These are phyloP conservation scores for Homarus americanus DNA, from an alignment of 1,140 invertebrate species.

Conservation along the genomic window DNA sequence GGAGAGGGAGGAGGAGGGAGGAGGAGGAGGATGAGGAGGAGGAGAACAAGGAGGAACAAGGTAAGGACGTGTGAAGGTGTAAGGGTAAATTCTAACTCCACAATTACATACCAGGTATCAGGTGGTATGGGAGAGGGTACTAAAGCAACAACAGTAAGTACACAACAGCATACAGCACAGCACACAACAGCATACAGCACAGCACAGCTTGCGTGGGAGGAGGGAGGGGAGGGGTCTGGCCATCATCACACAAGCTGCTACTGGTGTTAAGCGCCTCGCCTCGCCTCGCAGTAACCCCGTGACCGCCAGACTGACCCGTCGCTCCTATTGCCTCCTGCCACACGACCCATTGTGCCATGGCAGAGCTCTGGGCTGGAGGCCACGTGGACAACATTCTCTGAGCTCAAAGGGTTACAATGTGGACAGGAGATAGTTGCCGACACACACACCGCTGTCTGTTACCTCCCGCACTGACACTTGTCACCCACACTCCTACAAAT, in stretches of 20 bases:
- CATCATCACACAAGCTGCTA: constrained; percentile 15
- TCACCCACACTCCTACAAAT: neutral
- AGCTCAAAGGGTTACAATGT: constrained; percentile 30
- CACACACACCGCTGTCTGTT: neutral
- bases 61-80: no score
- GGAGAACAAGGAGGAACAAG: no score
- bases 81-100: no score
- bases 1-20: no score
- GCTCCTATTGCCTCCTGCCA: neutral
- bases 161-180: no score
- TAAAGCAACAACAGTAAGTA: no score
- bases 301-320: neutral
- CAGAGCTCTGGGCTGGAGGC: neutral
- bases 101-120: no score
- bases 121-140: no score
- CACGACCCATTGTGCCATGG: constrained; percentile 16
- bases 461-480: constrained; percentile 22
- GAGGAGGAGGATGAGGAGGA: no score
- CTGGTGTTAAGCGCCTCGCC: constrained; percentile 41
- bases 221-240: neutral
- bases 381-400: neutral
- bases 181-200: no score
- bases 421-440: constrained; percentile 15
- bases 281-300: constrained; percentile 1
- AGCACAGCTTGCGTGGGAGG: no score